phyloP scores from a whole-genome alignment of 2,113 vertebrate species.

The Arothron firmamentum region DNA sequence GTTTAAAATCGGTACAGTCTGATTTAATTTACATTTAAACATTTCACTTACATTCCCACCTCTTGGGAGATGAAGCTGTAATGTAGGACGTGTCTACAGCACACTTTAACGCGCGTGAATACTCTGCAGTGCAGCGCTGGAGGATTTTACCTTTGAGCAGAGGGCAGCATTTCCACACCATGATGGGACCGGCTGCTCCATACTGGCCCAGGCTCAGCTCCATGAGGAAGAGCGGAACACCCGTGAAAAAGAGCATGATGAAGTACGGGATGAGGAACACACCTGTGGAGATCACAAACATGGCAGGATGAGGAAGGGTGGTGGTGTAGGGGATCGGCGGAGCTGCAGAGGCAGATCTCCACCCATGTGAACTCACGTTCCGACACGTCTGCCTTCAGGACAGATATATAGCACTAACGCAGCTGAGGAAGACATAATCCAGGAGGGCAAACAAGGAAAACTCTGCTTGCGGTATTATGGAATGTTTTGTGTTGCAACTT shows the following conservation, averaged over 20 bases:
- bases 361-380: not conserved
- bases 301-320: not conserved
- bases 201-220: conserved; percentile 85
- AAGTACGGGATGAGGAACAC: conserved; percentile 83
- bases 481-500: conserved; percentile 16
- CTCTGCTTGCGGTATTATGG: conserved; percentile 22
- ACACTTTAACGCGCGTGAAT: not conserved
- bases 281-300: conserved; percentile 56
- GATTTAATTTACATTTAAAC: not conserved
- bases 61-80: not conserved
- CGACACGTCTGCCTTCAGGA: conserved; percentile 1
- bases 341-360: conserved; percentile 23
- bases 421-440: conserved; percentile 9
- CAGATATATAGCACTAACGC: not conserved
- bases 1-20: no score
- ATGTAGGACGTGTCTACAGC: not conserved
- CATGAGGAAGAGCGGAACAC: conserved; percentile 83
- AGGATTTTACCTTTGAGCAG: conserved; percentile 78
- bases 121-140: not conserved
- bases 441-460: conserved; percentile 31
- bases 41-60: not conserved
- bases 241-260: conserved; percentile 80
- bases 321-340: not conserved
- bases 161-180: conserved; percentile 84
- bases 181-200: conserved; percentile 76